phyloP scores from a whole-genome alignment of 1,140 invertebrate genomes.

The Proales similis region DNA sequence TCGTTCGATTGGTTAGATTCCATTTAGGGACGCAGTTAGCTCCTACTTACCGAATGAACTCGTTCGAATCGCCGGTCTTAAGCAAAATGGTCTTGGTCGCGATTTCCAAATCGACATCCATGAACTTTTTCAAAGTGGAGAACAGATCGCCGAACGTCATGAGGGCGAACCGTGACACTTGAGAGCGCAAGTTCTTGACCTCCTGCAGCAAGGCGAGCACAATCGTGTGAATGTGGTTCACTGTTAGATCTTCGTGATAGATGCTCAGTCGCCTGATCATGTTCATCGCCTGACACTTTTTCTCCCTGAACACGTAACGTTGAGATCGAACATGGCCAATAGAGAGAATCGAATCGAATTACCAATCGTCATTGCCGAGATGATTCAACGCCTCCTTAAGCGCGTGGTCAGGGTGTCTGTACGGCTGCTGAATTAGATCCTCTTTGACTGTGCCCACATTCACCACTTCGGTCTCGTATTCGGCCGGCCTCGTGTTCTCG shows the following conservation, averaged over 20 bases:
- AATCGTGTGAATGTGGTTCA: constrained; percentile 59
- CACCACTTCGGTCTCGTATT: constrained; percentile 44
- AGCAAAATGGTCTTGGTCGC: constrained; percentile 69
- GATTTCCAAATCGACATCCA: constrained; percentile 80
- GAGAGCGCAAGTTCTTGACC: constrained; percentile 74
- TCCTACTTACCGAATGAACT: constrained; percentile 78
- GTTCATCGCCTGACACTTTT: constrained; percentile 68
- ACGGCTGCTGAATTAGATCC: constrained; percentile 46
- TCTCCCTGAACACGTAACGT: constrained; percentile 60
- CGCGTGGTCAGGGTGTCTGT: constrained; percentile 61
- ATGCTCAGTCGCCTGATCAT: constrained; percentile 64
- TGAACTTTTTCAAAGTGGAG: constrained; percentile 59
- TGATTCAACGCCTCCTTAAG: constrained; percentile 61
- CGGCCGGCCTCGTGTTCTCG: constrained; percentile 45
- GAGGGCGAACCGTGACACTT: constrained; percentile 77
- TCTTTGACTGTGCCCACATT: constrained; percentile 44
- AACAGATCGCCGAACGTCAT: constrained; percentile 70
- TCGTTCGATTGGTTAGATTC: too few species aligned
- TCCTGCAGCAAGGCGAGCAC: constrained; percentile 67
- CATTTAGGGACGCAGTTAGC: too few species aligned
- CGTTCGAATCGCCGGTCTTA: constrained; percentile 81
- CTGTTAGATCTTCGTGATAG: constrained; percentile 63
- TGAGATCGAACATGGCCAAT: constrained; percentile 20
- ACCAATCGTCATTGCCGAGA: constrained; percentile 69
- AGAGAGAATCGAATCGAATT: constrained; percentile 38